These are phyloP conservation scores for Periphyllus acericola DNA, from an alignment of 2,888 invertebrate species.

Conservation along the genomic window DNA sequence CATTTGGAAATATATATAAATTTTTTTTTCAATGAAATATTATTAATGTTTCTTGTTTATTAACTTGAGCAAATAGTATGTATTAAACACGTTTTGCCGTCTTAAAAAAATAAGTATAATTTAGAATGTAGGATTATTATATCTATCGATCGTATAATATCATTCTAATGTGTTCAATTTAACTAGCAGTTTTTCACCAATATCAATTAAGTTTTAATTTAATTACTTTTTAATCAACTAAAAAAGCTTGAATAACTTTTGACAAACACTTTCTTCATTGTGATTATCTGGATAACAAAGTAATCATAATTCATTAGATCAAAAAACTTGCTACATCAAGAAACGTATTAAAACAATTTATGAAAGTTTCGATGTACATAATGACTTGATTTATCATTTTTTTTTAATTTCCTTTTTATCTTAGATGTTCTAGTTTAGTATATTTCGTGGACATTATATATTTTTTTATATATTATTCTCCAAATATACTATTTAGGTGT, in stretches of 20 bases:
- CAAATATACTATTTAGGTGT: background rate
- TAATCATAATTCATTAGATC: conserved; percentile 22
- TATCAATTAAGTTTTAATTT: background rate
- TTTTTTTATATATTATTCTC: too few relatives aligned
- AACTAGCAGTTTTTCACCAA: background rate
- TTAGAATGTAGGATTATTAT: background rate
- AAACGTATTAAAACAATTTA: conserved; percentile 29
- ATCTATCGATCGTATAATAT: background rate
- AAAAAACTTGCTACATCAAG: background rate
- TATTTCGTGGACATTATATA: background rate
- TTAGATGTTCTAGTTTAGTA: too few relatives aligned
- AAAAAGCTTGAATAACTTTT: background rate
- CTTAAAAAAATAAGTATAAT: too few relatives aligned
- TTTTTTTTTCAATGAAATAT: background rate
- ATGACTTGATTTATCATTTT: background rate
- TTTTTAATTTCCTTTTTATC: background rate
- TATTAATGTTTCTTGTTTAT: background rate
- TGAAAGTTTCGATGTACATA: conserved; percentile 15
- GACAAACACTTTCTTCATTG: background rate
- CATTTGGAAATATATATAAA: background rate
- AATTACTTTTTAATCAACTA: conserved; percentile 8
- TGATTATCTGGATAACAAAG: background rate
- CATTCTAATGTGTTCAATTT: background rate
- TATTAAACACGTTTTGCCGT: background rate
- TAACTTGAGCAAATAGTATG: background rate